phyloP scores from a whole-genome alignment of 2,797 vertebrate genomes.

The Hemibagrus guttatus region DNA sequence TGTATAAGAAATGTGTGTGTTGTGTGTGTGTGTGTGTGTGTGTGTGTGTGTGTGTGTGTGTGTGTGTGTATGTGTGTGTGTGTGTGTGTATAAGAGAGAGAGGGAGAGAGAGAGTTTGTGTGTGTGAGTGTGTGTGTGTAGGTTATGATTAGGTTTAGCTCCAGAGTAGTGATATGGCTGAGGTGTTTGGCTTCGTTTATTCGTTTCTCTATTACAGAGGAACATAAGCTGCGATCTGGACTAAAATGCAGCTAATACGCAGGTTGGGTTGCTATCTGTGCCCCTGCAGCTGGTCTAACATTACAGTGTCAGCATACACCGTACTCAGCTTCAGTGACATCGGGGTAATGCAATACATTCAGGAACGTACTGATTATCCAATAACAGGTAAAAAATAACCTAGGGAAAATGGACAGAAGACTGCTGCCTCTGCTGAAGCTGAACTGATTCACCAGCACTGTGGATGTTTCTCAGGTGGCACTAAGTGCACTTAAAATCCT shows the following conservation, averaged over 20 bases:
- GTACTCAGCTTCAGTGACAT: slow-evolving; percentile 4
- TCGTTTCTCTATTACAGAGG: slow-evolving; percentile 59
- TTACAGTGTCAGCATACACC: neutral
- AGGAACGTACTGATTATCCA: neutral
- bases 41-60: no score
- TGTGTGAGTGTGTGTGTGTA: neutral
- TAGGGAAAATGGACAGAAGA: neutral
- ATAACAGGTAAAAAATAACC: neutral
- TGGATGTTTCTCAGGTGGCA: slow-evolving; percentile 16
- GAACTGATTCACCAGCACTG: neutral
- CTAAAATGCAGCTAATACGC: slow-evolving; percentile 40
- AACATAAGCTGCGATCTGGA: slow-evolving; percentile 39
- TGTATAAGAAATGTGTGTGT: neutral
- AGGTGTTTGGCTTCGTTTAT: slow-evolving; percentile 42
- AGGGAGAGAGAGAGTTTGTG: neutral
- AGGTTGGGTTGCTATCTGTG: slow-evolving; percentile 47
- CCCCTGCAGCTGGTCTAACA: slow-evolving; percentile 46
- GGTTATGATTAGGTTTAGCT: slow-evolving; percentile 61
- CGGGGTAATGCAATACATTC: neutral
- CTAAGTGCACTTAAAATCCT: slow-evolving; percentile 15
- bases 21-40: neutral
- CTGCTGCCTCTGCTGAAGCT: slow-evolving; percentile 8
- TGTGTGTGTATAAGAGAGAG: no score
- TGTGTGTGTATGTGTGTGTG: no score
- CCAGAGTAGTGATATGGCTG: neutral